Evolutionary conservation across 2,797 vertebrate species (phyloP).

Genomic region (Poecilia picta): DNA sequence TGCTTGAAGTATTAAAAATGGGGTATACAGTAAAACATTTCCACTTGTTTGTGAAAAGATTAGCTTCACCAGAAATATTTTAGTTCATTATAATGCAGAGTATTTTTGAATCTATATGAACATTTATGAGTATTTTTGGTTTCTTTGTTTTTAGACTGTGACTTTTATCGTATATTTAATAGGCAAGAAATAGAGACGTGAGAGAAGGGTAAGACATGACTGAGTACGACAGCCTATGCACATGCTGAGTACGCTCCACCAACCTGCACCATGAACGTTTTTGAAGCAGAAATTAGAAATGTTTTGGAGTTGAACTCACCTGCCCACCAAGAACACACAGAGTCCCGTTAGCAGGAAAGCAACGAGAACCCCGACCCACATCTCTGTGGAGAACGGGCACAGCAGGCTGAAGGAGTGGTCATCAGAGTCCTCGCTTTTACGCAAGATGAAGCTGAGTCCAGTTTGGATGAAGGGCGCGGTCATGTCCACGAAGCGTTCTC

Average conservation of each 20-base stretch:
- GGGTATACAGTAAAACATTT: not conserved
- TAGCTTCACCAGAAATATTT: not conserved
- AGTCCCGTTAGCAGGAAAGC: conserved; percentile 86
- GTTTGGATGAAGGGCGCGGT: conserved; percentile 90
- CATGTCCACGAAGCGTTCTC: conserved; percentile 85
- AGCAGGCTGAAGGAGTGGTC: conserved; percentile 83
- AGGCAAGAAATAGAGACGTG: too few relatives aligned
- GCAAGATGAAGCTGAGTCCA: conserved; percentile 85
- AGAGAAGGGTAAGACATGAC: too few relatives aligned
- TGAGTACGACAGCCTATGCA: too few relatives aligned
- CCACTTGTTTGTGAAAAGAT: not conserved
- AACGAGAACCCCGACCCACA: conserved; percentile 85
- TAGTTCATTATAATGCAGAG: not conserved
- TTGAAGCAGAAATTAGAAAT: not conserved
- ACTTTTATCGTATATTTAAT: too few relatives aligned
- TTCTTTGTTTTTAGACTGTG: not conserved
- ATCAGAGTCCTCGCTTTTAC: conserved; percentile 68
- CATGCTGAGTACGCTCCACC: too few relatives aligned
- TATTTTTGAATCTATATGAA: not conserved
- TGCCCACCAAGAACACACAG: conserved; percentile 87
- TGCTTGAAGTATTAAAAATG: not conserved
- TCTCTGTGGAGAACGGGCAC: conserved; percentile 86
- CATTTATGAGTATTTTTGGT: not conserved
- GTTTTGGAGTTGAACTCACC: conserved; percentile 69
- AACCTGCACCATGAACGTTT: not conserved